Percentiles rank a stretch among this genome's conserved stretches.
Conservation (phyloP, 2,113 vertebrate genomes). For the Coptodon bakossiorum region DNA sequence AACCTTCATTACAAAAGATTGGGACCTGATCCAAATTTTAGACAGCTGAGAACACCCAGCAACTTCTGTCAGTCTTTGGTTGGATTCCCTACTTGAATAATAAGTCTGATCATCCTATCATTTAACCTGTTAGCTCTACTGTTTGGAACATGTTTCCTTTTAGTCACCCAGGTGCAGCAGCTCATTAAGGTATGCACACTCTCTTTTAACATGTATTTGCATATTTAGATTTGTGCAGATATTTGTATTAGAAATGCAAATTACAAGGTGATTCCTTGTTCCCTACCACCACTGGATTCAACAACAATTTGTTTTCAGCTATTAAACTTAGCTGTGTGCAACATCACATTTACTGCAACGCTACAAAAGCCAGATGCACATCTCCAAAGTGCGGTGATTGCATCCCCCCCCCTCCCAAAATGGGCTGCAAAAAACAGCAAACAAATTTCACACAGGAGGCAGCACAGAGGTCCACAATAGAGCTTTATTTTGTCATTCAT, state of each 20-base stretch:
- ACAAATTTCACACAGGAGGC: slow-evolving; percentile 9
- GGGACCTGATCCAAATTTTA: neutral
- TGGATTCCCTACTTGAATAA: neutral
- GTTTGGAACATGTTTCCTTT: neutral
- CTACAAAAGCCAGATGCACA: neutral
- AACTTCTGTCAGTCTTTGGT: neutral
- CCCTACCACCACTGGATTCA: neutral
- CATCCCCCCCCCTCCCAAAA: neutral
- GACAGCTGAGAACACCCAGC: neutral
- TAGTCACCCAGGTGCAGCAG: neutral
- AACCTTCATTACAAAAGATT: neutral
- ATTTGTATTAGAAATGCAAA: neutral
- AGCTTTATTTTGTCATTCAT: slow-evolving; percentile 68
- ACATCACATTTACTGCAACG: neutral
- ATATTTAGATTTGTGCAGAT: neutral
- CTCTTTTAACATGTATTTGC: neutral
- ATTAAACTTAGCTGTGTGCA: neutral
- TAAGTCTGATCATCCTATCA: fast-evolving
- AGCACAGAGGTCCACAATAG: slow-evolving; percentile 59
- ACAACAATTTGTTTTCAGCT: neutral
- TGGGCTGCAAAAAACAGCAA: neutral
- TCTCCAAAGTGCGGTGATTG: neutral
- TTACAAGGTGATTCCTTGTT: neutral
- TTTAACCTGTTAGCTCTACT: neutral
- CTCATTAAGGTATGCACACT: neutral